These are phyloP conservation scores for Drosophila lacteicornis DNA, from an alignment of 1,140 invertebrate genomes.

Conservation along the genomic window DNA sequence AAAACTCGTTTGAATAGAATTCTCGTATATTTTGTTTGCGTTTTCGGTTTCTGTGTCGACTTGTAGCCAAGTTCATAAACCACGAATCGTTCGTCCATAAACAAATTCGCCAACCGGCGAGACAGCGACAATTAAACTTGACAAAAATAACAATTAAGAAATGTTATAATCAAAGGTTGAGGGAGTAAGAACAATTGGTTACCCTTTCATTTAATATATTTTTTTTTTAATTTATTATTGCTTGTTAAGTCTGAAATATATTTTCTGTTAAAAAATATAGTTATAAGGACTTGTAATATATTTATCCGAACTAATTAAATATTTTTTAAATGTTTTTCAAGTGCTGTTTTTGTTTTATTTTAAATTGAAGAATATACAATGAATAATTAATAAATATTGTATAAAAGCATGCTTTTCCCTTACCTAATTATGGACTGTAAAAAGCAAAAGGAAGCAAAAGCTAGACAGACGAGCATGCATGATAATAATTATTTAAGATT, in stretches of 20 bases:
- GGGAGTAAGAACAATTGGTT: slow-evolving; percentile 3
- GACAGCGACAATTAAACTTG: slow-evolving; percentile 49
- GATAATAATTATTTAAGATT: slow-evolving; percentile 53
- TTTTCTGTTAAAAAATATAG: too few species aligned
- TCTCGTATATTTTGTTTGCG: slow-evolving; percentile 26
- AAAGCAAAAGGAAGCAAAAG: background rate
- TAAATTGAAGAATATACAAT: too few species aligned
- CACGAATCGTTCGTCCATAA: slow-evolving; percentile 70
- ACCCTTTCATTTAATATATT: too few species aligned
- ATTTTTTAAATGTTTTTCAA: too few species aligned
- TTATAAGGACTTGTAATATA: too few species aligned
- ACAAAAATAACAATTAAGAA: slow-evolving; percentile 50
- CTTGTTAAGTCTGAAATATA: too few species aligned
- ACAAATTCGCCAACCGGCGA: slow-evolving; percentile 39
- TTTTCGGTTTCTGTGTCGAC: slow-evolving; percentile 32
- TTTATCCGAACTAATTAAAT: too few species aligned
- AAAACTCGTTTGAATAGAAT: slow-evolving; percentile 43
- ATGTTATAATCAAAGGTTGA: slow-evolving; percentile 13
- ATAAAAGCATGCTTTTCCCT: background rate
- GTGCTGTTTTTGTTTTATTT: too few species aligned
- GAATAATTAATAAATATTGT: too few species aligned
- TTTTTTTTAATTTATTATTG: too few species aligned
- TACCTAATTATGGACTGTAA: background rate
- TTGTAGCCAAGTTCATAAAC: slow-evolving; percentile 67
- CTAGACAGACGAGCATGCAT: slow-evolving; percentile 14